Evolutionary conservation across 2,888 invertebrate genomes (phyloP), one percentile per base, ranked within the genome.

Genomic region (Aproaerema taeniolella): DNA sequence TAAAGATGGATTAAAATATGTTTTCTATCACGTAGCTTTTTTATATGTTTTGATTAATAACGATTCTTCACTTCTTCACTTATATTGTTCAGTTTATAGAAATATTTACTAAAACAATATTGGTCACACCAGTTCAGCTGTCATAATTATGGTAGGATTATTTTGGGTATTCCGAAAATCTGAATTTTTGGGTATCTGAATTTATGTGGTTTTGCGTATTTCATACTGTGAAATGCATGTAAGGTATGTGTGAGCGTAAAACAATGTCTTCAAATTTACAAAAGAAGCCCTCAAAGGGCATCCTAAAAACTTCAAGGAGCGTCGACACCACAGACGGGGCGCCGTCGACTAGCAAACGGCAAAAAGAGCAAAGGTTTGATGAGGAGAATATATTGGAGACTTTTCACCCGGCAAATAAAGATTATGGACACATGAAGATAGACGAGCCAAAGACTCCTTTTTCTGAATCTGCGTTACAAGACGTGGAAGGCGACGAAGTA

Each of bases 371-470:
- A 66, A 94, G 96, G 89, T 97, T 96, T 88, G 99, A 99, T 80
- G 99, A 99, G 88, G 95, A 98, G 92, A 99, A 99, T 83, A 99
- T 99, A 52, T 90, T 99, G 58, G 98, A 97, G 53, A 99, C 99
- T 1, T 92, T 97, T 64, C 99, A 99, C 88, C 99, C 99, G 29
- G 89, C 95, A 13, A 97, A 97, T 74, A 99, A 99, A 86, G 99
- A 99, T 82, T 99, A 99, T 80, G 99, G 99, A 6, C 97, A 97
- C 67, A 99, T 99, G 98, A 99, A 99, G 83, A 79, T 85, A 25
- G 95, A 97, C 61, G 99, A 99, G 80, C 99, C 99, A 1, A 98
- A 98, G 79, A 99, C 99, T 15, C 99, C 99, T 26, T 90, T 72
- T 56, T 85, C 87, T 3, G 91, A 91, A 60, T 75, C 90, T 37